Conservation (phyloP, 2,797 vertebrate species). For the Ammospiza maritima region DNA sequence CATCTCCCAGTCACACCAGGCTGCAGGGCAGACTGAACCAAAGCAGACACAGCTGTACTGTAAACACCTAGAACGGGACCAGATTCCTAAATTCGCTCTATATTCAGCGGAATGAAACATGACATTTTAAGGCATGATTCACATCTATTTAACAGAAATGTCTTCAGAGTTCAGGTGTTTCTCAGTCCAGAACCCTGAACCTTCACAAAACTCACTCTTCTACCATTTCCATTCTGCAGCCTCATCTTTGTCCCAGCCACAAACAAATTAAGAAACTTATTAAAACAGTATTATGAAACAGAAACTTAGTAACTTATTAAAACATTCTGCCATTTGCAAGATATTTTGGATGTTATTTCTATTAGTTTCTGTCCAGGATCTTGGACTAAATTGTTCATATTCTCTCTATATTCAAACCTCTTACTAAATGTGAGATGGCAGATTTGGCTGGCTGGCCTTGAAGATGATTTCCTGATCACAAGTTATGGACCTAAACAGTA, state of each 20-base stretch:
- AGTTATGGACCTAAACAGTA: background rate
- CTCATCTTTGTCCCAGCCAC: background rate
- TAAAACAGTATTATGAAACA: too few species aligned
- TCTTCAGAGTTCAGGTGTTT: background rate
- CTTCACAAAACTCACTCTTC: background rate
- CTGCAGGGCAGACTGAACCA: background rate
- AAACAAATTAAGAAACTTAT: background rate
- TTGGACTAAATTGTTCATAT: background rate
- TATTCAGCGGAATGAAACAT: background rate
- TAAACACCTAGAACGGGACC: background rate
- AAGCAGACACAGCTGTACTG: background rate
- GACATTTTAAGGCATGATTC: background rate
- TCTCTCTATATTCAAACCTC: background rate
- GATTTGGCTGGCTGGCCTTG: background rate
- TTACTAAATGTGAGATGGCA: background rate
- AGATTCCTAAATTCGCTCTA: background rate
- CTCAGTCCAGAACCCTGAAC: background rate
- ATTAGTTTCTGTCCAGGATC: background rate
- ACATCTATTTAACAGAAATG: background rate
- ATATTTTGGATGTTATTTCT: background rate
- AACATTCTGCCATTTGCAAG: background rate
- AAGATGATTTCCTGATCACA: background rate
- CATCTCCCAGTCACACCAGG: background rate
- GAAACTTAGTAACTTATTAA: background rate
- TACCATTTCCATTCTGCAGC: background rate